These are phyloP conservation scores for Syrista parreyssii DNA, from an alignment of 2,888 invertebrate genomes.

Conservation along the genomic window DNA sequence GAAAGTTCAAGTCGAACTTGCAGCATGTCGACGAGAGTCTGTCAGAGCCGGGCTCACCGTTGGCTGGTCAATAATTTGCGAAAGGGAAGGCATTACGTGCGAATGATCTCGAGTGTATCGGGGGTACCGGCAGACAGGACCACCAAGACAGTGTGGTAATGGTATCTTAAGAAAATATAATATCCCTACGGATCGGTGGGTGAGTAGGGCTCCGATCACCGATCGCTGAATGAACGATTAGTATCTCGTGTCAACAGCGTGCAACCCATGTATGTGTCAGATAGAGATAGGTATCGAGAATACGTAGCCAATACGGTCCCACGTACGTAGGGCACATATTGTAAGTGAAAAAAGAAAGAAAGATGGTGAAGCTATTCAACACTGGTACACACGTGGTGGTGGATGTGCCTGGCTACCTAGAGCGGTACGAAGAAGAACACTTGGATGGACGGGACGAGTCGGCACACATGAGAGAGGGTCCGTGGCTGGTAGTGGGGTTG, in stretches of 20 bases:
- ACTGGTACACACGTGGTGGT: not conserved
- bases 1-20: not conserved
- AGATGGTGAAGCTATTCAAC: not conserved
- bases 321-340: constrained; percentile 14
- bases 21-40: not conserved
- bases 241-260: constrained; percentile 55
- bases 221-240: constrained; percentile 61
- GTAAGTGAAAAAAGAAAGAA: not conserved
- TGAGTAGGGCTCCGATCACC: constrained; percentile 46
- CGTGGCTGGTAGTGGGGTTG: constrained; percentile 41
- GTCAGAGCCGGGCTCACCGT: constrained; percentile 52
- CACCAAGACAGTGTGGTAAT: constrained; percentile 62
- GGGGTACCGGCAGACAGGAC: constrained; percentile 54
- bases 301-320: not conserved
- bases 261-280: constrained; percentile 15
- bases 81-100: constrained; percentile 65
- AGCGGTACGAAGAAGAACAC: not conserved
- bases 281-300: not conserved
- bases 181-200: constrained; percentile 40
- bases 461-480: constrained; percentile 6
- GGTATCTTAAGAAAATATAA: constrained; percentile 54
- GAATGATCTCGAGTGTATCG: constrained; percentile 58
- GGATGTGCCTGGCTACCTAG: not conserved
- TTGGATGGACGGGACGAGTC: not conserved
- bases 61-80: constrained; percentile 59